A percentile compares a stretch with the other conserved stretches of the same genome.
Conservation (phyloP, 1,140 invertebrate genomes). For the Oncopodura yosiiana region DNA sequence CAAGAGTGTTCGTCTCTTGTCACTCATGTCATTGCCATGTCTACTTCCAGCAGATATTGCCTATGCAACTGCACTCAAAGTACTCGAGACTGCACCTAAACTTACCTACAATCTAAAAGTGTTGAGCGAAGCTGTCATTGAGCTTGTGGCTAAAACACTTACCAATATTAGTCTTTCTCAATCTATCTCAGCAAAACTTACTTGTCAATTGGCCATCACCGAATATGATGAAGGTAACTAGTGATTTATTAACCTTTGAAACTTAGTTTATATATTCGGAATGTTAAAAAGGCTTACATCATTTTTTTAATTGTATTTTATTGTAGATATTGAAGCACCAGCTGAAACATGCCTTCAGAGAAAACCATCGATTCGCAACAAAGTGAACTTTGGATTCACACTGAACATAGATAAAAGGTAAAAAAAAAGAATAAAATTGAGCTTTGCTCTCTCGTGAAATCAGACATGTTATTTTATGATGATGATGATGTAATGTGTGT, state of each 20-base stretch:
- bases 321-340: slow-evolving; percentile 41
- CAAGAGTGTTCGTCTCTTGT: slow-evolving; percentile 64
- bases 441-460: too few species aligned
- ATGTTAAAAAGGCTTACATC: too few species aligned
- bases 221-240: slow-evolving; percentile 50
- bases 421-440: neutral
- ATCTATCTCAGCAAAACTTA: slow-evolving; percentile 47
- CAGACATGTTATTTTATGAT: neutral
- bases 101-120: slow-evolving; percentile 46
- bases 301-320: slow-evolving; percentile 16
- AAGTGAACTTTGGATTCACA: slow-evolving; percentile 57
- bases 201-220: slow-evolving; percentile 57
- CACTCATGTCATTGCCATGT: slow-evolving; percentile 69
- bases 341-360: slow-evolving; percentile 38
- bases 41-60: slow-evolving; percentile 74
- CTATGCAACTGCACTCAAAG: slow-evolving; percentile 68
- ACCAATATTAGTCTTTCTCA: slow-evolving; percentile 25
- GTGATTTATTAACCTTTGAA: neutral
- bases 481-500: neutral
- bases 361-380: slow-evolving; percentile 41
- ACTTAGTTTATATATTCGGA: neutral
- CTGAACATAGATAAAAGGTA: slow-evolving; percentile 48
- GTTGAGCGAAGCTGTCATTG: slow-evolving; percentile 47
- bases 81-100: slow-evolving; percentile 51
- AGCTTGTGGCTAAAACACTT: slow-evolving; percentile 42